These are phyloP conservation scores for Eupsilia transversa DNA, from an alignment of 2,888 invertebrate genomes.

Conservation along the genomic window DNA sequence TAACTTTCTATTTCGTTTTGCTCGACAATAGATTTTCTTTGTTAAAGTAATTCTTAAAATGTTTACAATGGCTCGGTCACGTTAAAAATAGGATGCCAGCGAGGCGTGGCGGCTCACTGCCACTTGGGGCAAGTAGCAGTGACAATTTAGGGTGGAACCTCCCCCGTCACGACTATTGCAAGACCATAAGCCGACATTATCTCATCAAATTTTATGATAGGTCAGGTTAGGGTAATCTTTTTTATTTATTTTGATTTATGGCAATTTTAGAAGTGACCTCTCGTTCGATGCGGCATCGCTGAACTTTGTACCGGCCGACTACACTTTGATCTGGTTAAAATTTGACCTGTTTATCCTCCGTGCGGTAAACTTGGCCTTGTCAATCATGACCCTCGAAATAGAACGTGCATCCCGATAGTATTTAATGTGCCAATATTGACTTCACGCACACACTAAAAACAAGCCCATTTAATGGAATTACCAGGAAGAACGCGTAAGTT, in stretches of 20 bases:
- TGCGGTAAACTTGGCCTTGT: slow-evolving; percentile 13
- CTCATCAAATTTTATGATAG: slow-evolving; percentile 49
- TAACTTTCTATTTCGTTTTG: slow-evolving; percentile 19
- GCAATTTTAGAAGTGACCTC: slow-evolving; percentile 32
- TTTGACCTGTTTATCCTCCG: slow-evolving; percentile 6
- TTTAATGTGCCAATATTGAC: slow-evolving; percentile 19
- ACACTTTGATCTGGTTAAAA: slow-evolving; percentile 23
- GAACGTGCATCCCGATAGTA: slow-evolving; percentile 6
- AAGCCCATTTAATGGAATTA: slow-evolving; percentile 13
- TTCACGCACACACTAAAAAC: slow-evolving; percentile 5
- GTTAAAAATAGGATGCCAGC: slow-evolving; percentile 46
- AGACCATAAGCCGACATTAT: slow-evolving; percentile 35
- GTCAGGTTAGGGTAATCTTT: slow-evolving; percentile 28
- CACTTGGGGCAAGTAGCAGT: too few species aligned
- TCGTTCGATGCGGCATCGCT: background rate
- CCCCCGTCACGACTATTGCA: slow-evolving; percentile 30
- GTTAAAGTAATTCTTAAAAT: slow-evolving; percentile 34
- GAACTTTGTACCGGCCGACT: background rate
- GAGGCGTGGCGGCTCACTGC: slow-evolving; percentile 44
- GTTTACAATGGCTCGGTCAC: slow-evolving; percentile 35
- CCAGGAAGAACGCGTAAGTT: background rate
- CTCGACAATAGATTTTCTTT: slow-evolving; percentile 31
- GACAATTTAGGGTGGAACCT: slow-evolving; percentile 43
- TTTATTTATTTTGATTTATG: slow-evolving; percentile 48
- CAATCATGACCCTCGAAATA: background rate